Conservation (phyloP, 2,888 invertebrate genomes). For the Lobophora halterata region DNA sequence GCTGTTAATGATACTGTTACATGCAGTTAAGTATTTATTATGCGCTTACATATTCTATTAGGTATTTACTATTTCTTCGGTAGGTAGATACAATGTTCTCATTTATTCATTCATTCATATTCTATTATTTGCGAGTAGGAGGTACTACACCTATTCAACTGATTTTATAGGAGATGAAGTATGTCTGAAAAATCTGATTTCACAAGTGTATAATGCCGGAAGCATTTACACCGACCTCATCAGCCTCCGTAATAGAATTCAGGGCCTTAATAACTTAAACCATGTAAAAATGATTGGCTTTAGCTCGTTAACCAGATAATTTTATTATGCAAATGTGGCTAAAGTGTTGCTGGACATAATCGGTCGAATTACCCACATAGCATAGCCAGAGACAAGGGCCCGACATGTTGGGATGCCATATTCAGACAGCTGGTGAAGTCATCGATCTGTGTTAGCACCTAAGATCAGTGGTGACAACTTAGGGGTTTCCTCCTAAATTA, state of each 20-base stretch:
- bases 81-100: neutral
- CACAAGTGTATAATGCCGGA: conserved; percentile 8
- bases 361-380: conserved; percentile 50
- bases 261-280: conserved; percentile 24
- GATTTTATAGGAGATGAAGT: too few species aligned
- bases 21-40: conserved; percentile 14
- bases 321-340: conserved; percentile 78
- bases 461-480: too few species aligned
- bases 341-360: conserved; percentile 77
- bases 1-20: conserved; percentile 20
- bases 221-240: conserved; percentile 17
- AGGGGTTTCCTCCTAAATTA: too few species aligned
- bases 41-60: too few species aligned
- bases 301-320: conserved; percentile 46
- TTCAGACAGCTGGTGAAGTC: conserved; percentile 1
- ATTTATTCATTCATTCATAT: too few species aligned
- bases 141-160: too few species aligned
- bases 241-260: conserved; percentile 23
- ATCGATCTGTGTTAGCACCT: too few species aligned
- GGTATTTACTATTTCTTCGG: too few species aligned
- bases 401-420: conserved; percentile 8
- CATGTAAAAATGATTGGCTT: conserved; percentile 31
- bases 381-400: conserved; percentile 43
- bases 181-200: neutral
- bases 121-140: too few species aligned